Base-by-base conservation (phyloP, 2,888 invertebrate genomes). In the Coelopa pilipes region DNA sequence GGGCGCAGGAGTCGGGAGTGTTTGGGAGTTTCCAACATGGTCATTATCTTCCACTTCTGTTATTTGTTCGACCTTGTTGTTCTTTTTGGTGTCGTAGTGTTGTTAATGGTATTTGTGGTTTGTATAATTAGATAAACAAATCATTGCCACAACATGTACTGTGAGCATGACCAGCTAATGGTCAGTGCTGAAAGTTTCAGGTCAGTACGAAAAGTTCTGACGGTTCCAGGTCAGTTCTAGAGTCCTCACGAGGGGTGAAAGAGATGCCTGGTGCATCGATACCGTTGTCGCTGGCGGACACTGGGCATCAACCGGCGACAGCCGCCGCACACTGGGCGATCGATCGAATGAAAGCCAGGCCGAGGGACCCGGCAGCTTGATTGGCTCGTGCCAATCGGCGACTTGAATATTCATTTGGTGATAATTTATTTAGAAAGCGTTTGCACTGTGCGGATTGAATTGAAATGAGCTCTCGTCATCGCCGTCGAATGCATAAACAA, bases 331-430 rank as follows among this genome's bases (percentile, higher is more conserved):
- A 53, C 5, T 53, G 53, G n/a, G n/a, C n/a, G n/a, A n/a, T n/a
- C n/a, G n/a, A n/a, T n/a, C n/a, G 53, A n/a, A 5, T 34, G 34
- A 34, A 34, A 34, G 2, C 34, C 34, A 34, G 7, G 2, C 34
- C 34, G 7, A 34, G 34, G 34, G 34, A 34, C 34, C 34, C 34
- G 4, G 34, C 4, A 4, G 34, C 4, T 34, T 34, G 34, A 34
- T 34, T 34, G 34, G 53, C 67, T 50, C 67, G 67, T 67, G 67
- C 53, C 67, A 67, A 50, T 67, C 53, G 67, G 15, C 21, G 24
- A 21, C 53, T 24, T 67, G 53, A 67, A 24, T 34, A 67, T 53
- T 67, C 21, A 53, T 49, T 45, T 65, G 11, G 47, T 65, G 21
- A 47, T 65, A 49, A 65, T 65, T 65, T 65, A 47, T 65, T 21